phyloP scores from a whole-genome alignment of 1,140 invertebrate genomes.

The Paracyclopina nana region DNA sequence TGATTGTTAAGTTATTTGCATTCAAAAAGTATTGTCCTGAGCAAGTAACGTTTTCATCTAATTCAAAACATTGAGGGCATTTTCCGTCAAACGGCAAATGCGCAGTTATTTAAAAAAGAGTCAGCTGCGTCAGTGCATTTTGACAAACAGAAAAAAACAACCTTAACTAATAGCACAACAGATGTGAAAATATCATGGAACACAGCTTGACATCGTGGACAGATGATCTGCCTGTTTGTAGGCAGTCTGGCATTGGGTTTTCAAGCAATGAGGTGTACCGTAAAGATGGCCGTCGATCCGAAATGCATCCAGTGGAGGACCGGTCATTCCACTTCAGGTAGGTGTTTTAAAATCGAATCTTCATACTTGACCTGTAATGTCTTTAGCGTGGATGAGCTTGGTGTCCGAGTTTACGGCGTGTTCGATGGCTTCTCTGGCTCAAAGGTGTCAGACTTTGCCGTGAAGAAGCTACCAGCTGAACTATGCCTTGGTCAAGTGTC shows the following conservation, averaged over 20 bases:
- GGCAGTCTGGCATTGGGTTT: conserved; percentile 2
- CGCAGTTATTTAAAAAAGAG: too few species aligned
- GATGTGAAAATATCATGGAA: conserved; percentile 1
- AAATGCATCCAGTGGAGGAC: conserved; percentile 11
- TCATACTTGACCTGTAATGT: background rate
- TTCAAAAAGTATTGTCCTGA: too few species aligned
- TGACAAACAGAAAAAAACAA: too few species aligned
- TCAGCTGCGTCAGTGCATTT: too few species aligned
- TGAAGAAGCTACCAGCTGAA: conserved; percentile 10
- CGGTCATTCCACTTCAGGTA: conserved; percentile 10
- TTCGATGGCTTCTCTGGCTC: conserved; percentile 11
- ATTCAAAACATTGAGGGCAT: too few species aligned
- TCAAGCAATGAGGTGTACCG: conserved; percentile 3
- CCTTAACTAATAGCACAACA: too few species aligned
- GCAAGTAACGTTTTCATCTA: too few species aligned
- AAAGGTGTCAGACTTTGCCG: conserved; percentile 9
- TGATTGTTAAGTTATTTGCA: too few species aligned
- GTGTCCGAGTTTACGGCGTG: background rate
- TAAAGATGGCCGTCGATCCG: conserved; percentile 1
- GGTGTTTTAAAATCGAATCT: background rate
- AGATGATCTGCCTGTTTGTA: conserved; percentile 5
- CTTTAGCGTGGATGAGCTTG: background rate
- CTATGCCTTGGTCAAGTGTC: conserved; percentile 3
- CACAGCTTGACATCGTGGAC: background rate
- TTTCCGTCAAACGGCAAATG: too few species aligned